These are phyloP conservation scores for Florisuga fusca DNA, from an alignment of 2,797 vertebrate species.

Conservation along the genomic window DNA sequence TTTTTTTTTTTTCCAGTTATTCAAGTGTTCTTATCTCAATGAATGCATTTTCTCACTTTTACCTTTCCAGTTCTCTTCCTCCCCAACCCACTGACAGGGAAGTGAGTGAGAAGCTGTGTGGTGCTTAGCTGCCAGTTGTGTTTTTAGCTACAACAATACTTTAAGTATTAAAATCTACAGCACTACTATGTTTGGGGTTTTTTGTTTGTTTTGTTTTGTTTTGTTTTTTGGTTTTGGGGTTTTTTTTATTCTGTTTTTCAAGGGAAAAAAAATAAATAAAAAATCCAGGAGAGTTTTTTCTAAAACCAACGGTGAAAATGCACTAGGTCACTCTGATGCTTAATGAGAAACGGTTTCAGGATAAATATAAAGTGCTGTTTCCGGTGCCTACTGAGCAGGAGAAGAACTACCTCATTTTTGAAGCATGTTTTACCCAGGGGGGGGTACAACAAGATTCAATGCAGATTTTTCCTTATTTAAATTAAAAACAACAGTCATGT, in stretches of 20 bases:
- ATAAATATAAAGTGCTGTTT: constrained; percentile 11
- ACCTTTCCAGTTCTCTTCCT: too few relatives aligned
- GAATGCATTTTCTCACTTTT: too few relatives aligned
- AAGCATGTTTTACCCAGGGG: neutral
- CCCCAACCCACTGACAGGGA: too few relatives aligned
- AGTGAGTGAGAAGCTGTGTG: too few relatives aligned
- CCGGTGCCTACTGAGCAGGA: neutral
- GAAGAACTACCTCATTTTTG: constrained; percentile 47
- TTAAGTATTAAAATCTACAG: neutral
- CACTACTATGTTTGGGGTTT: neutral
- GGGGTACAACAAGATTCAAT: constrained; percentile 8
- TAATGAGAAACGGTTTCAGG: neutral
- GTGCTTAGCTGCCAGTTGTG: too few relatives aligned
- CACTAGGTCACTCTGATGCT: neutral
- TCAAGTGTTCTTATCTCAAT: too few relatives aligned
- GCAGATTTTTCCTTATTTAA: constrained; percentile 61
- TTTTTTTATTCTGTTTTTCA: neutral
- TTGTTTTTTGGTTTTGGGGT: too few relatives aligned
- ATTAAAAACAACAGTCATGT: constrained; percentile 42
- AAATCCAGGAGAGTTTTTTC: neutral
- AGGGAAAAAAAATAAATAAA: neutral
- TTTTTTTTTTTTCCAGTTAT: too few relatives aligned
- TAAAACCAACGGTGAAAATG: neutral
- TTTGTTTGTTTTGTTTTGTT: too few relatives aligned
- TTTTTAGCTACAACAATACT: neutral